A percentile compares a stretch with the other conserved stretches of the same genome.
These are phyloP conservation scores for Scylla paramamosain DNA, from an alignment of 1,140 invertebrate genomes.

Conservation along the genomic window DNA sequence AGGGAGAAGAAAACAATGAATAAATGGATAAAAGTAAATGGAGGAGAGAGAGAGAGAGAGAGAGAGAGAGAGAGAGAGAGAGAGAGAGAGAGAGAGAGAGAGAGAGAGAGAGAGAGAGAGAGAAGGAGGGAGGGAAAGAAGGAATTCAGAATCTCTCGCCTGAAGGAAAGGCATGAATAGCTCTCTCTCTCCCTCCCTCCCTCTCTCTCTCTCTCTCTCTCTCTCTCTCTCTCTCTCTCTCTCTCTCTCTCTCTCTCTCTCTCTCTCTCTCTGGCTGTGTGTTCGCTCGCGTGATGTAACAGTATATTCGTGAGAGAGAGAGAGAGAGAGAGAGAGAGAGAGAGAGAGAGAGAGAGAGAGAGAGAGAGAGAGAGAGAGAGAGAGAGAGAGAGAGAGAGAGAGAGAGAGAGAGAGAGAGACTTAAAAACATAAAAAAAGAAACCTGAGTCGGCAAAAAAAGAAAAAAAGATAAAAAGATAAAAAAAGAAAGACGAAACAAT, in stretches of 20 bases:
- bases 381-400: no score
- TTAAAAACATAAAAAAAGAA: no score
- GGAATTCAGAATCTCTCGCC: not conserved
- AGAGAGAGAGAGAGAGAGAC: no score
- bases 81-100: not conserved
- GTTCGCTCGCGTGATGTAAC: no score
- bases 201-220: constrained; percentile 1
- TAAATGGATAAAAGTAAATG: not conserved
- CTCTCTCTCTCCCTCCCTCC: not conserved
- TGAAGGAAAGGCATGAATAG: no score
- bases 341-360: no score
- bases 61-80: constrained; percentile 28
- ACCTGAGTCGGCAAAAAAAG: not conserved
- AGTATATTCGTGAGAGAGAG: no score
- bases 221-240: not conserved
- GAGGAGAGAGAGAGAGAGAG: not conserved
- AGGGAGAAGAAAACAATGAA: not conserved
- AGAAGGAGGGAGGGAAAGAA: not conserved
- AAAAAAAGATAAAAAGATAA: not conserved
- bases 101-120: constrained; percentile 28
- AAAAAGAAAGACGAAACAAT: not conserved
- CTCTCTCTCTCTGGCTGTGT: not conserved
- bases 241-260: constrained; percentile 11
- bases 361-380: no score
- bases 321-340: no score